phyloP scores from a whole-genome alignment of 2,113 vertebrate species.

The Coreoperca whiteheadi region DNA sequence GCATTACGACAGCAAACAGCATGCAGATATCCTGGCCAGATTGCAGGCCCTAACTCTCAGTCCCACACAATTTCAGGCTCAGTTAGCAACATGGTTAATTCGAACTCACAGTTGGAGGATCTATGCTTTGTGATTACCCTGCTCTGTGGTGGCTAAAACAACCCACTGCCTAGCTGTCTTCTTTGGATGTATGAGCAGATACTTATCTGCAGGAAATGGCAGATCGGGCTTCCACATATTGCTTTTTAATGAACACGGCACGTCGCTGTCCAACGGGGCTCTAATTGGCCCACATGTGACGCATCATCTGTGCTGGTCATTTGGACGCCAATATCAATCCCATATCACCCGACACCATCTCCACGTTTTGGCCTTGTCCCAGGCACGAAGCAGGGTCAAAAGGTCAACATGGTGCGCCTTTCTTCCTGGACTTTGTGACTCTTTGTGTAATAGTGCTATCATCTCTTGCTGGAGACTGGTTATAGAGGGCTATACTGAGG shows the following conservation, averaged over 20 bases:
- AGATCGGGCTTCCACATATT: conserved; percentile 71
- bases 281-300: conserved; percentile 62
- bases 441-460: conserved; percentile 49
- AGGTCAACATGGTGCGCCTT: conserved; percentile 30
- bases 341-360: conserved; percentile 37
- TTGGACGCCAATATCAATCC: conserved; percentile 46
- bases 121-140: conserved; percentile 42
- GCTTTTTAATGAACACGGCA: conserved; percentile 79
- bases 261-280: conserved; percentile 20
- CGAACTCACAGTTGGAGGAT: conserved; percentile 43
- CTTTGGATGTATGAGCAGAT: conserved; percentile 66
- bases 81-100: conserved; percentile 51
- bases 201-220: conserved; percentile 76
- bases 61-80: conserved; percentile 44
- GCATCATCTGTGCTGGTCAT: conserved; percentile 58
- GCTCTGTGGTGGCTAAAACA: conserved; percentile 47
- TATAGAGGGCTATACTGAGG: not conserved
- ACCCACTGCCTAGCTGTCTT: conserved; percentile 48
- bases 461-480: conserved; percentile 25
- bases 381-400: conserved; percentile 34
- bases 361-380: conserved; percentile 31
- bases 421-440: conserved; percentile 12
- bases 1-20: conserved; percentile 35
- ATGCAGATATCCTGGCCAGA: conserved; percentile 36
- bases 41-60: not conserved